These are phyloP conservation scores for Geococcyx californianus DNA, from an alignment of 2,113 vertebrate species.

Conservation along the genomic window DNA sequence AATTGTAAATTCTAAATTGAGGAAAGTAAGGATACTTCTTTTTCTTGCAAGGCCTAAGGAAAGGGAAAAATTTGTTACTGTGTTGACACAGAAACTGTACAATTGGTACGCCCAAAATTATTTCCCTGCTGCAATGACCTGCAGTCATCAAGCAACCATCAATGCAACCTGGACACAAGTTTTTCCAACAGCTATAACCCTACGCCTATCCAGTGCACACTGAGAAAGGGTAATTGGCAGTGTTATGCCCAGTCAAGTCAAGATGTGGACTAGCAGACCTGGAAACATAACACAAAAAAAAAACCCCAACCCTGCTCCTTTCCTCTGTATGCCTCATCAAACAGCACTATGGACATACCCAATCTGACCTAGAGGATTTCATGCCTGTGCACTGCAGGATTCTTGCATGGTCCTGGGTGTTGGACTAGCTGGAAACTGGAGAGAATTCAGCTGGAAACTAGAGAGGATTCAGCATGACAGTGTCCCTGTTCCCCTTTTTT, in stretches of 20 bases:
- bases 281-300: neutral
- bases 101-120: neutral
- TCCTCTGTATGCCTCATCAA: neutral
- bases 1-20: neutral
- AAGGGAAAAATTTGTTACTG: neutral
- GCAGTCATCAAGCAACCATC: neutral
- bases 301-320: neutral
- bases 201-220: fast-evolving
- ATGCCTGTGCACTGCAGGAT: neutral
- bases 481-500: neutral
- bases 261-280: neutral
- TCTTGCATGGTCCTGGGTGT: neutral
- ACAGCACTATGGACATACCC: neutral
- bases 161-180: neutral
- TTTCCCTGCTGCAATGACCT: neutral
- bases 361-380: neutral
- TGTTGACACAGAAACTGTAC: neutral
- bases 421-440: neutral
- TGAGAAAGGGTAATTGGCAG: neutral
- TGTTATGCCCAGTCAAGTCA: neutral
- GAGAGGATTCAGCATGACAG: neutral
- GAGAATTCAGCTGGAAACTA: neutral
- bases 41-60: neutral
- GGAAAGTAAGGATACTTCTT: neutral
- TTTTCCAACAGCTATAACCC: neutral